Evolutionary conservation across 2,113 vertebrate genomes (phyloP).

Genomic region (Neodon shergylaensis): DNA sequence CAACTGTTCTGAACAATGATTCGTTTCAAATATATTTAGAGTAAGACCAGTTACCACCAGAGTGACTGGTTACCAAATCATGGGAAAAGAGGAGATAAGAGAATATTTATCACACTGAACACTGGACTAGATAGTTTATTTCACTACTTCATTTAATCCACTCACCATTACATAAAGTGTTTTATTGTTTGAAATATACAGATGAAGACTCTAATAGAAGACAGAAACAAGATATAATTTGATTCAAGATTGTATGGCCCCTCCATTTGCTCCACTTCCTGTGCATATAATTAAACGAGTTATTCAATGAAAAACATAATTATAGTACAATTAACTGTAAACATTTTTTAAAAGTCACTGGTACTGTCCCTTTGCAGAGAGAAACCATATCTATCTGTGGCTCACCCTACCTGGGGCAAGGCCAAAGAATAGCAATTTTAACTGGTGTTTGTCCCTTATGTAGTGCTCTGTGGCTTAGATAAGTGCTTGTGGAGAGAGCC

Average conservation of each 20-base stretch:
- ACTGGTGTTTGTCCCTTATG: neutral
- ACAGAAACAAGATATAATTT: neutral
- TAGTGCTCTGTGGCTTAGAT: neutral
- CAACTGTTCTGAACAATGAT: neutral
- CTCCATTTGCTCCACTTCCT: neutral
- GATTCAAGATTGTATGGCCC: neutral
- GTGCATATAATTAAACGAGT: constrained; percentile 9
- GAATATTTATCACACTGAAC: neutral
- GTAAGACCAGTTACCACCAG: neutral
- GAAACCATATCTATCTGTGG: neutral
- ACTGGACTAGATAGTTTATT: neutral
- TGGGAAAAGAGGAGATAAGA: neutral
- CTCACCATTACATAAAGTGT: neutral
- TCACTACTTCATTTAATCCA: neutral
- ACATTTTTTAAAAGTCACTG: neutral
- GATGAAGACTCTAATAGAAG: neutral
- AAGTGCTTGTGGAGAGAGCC: neutral
- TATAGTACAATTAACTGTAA: neutral
- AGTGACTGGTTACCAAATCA: neutral
- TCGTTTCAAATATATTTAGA: neutral
- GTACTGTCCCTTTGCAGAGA: constrained; percentile 3
- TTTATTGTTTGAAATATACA: neutral
- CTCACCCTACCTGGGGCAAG: neutral
- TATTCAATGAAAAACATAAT: neutral
- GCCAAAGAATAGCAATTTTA: neutral